These are phyloP conservation scores for Leptinotarsa undecemlineata DNA, from an alignment of 1,140 invertebrate species.

Conservation along the genomic window DNA sequence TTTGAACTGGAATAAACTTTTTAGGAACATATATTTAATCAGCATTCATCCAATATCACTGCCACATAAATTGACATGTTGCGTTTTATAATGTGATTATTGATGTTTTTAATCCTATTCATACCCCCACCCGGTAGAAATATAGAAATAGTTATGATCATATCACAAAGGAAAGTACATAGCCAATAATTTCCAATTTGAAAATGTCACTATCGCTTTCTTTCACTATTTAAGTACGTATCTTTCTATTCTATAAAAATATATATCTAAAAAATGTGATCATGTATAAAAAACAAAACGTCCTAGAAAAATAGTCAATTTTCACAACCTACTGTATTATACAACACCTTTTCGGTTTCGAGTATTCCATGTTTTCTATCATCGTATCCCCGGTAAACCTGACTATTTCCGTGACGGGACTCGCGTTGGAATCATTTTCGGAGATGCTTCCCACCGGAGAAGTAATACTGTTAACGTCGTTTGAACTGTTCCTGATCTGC, in stretches of 20 bases:
- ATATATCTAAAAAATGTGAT: neutral
- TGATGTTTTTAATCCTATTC: too few relatives aligned
- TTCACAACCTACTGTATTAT: conserved; percentile 47
- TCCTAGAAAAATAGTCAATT: neutral
- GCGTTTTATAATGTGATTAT: too few relatives aligned
- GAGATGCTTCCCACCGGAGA: conserved; percentile 56
- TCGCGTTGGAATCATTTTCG: conserved; percentile 54
- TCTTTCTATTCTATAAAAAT: conserved; percentile 1
- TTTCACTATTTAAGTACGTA: neutral
- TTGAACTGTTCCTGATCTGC: conserved; percentile 71
- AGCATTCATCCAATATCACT: too few relatives aligned
- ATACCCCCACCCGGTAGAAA: too few relatives aligned
- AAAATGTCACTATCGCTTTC: neutral
- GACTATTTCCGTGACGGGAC: conserved; percentile 56
- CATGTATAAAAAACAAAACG: neutral
- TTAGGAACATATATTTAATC: too few relatives aligned
- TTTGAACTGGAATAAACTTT: too few relatives aligned
- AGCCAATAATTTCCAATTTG: neutral
- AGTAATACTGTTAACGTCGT: conserved; percentile 58
- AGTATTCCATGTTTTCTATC: conserved; percentile 67
- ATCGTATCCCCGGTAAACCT: conserved; percentile 70
- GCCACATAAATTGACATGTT: too few relatives aligned
- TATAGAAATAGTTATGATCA: too few relatives aligned
- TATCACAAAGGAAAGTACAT: too few relatives aligned
- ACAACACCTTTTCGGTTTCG: conserved; percentile 67